Conservation (phyloP, 1,140 invertebrate species). For the Drosophila sturtevanti region DNA sequence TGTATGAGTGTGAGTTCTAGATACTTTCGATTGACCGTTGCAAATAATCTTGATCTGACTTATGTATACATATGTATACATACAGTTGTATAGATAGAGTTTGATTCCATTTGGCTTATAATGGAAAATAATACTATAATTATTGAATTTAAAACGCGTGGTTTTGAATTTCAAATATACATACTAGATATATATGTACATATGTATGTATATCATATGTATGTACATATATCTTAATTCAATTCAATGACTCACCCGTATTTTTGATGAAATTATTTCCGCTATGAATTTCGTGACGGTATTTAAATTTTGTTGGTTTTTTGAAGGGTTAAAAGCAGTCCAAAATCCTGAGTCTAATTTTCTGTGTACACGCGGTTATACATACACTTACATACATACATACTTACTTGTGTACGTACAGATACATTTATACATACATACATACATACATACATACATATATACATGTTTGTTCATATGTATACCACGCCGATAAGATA, state of each 20-base stretch:
- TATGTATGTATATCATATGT: not conserved
- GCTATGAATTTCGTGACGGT: not conserved
- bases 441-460: not conserved
- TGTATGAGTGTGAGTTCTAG: not conserved
- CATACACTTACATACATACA: conserved; percentile 12
- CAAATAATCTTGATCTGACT: conserved; percentile 13
- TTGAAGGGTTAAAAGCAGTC: conserved; percentile 4
- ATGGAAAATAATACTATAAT: too few species aligned
- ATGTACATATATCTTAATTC: not conserved
- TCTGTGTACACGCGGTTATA: conserved; percentile 3
- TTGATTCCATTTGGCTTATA: too few species aligned
- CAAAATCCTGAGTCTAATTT: not conserved
- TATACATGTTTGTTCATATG: not conserved
- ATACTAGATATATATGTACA: not conserved
- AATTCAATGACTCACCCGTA: conserved; percentile 2
- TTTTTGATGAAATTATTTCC: not conserved
- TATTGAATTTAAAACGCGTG: too few species aligned
- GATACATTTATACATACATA: conserved; percentile 4
- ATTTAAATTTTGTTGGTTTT: not conserved
- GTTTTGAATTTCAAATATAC: too few species aligned
- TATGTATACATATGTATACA: too few species aligned
- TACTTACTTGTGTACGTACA: conserved; percentile 1
- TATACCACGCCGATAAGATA: not conserved
- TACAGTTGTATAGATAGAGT: too few species aligned
- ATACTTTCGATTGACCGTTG: conserved; percentile 25